Base-by-base conservation (phyloP, 2,113 vertebrate genomes). In the Gobius niger region DNA sequence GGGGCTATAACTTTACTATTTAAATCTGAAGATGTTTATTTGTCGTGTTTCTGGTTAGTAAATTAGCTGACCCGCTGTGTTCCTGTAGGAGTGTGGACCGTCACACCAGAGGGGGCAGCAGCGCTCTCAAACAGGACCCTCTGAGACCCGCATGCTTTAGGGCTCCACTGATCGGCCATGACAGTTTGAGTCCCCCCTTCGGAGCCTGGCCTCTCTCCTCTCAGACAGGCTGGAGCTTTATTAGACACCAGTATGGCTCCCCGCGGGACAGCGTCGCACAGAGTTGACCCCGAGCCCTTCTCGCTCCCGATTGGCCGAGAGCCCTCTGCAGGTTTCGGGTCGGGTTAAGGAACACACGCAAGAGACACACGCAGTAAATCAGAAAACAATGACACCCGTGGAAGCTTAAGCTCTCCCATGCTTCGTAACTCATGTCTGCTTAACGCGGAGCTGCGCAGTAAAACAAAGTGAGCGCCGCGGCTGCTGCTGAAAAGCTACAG, bases 401-500 rank as follows among this genome's bases (percentile, higher is more conserved):
- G 74, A 87, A 78, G 77, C 49, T 80, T n/a, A 78, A 85, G 78
- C 67, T 82, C 80, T 86, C 81, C 76, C 44, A 42, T 34, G 53
- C 51, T 67, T 62, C 82, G 76, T 85, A 87, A 86, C 76, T 91
- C 87, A 84, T 3, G 46, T 67, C 77, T 83, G 78, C 65, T 86
- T 83, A 77, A 80, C 82, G 54, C 64, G 47, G 8, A 44, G 16
- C 13, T 49, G 51, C 63, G 49, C 63, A 68, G 15, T 56, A 71
- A 47, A 70, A 49, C 14, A 5, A n/a, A 7, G 41, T 54, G 42
- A 81, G 61, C 1, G 13, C 52, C 50, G 9, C 1, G 16, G 13
- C 14, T 14, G n/a, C 34, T 16, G 44, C 47, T 47, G 19, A 14
- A 61, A 73, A 59, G 46, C 64, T 67, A 44, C 50, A 70, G 80